Conservation (phyloP, 92 coral and sea anemone species). For the Epizoanthus ramosus region DNA sequence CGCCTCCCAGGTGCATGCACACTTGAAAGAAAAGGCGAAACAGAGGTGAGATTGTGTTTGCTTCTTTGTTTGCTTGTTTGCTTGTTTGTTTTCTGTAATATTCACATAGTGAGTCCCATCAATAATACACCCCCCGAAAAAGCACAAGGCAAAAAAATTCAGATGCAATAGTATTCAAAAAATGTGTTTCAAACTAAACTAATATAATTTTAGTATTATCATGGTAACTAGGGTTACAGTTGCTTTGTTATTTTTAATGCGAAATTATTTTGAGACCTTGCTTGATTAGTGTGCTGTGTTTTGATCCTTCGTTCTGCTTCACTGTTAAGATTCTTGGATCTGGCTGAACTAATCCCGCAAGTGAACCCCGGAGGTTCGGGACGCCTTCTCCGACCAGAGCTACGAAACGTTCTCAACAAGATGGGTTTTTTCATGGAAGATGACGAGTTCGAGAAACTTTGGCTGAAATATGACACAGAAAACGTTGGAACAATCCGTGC, state of each 20-base stretch:
- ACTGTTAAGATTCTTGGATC: constrained; percentile 79
- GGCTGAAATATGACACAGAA: constrained; percentile 97
- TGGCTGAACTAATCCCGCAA: constrained; percentile 95
- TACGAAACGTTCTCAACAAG: constrained; percentile 92
- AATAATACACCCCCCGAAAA: too few relatives aligned
- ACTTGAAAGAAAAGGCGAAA: constrained; percentile 93
- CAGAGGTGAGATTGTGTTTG: constrained; percentile 68
- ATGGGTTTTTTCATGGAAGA: constrained; percentile 98
- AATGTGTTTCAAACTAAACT: too few relatives aligned
- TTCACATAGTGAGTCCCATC: not conserved
- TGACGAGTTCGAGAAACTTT: constrained; percentile 95
- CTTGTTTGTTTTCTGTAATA: not conserved
- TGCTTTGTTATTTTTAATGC: too few relatives aligned
- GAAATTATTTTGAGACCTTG: not conserved
- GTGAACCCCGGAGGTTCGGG: constrained; percentile 97
- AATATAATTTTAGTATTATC: too few relatives aligned
- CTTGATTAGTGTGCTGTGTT: too few relatives aligned
- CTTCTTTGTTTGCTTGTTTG: not conserved
- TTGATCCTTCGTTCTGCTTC: not conserved
- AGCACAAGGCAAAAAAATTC: not conserved
- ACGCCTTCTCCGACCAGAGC: constrained; percentile 90
- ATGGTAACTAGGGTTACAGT: too few relatives aligned
- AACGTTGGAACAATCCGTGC: constrained; percentile 93
- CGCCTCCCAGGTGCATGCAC: constrained; percentile 96
- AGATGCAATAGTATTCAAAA: too few relatives aligned